Evolutionary conservation across 1,140 invertebrate species (phyloP).

Genomic region (Drosophila mauritiana): DNA sequence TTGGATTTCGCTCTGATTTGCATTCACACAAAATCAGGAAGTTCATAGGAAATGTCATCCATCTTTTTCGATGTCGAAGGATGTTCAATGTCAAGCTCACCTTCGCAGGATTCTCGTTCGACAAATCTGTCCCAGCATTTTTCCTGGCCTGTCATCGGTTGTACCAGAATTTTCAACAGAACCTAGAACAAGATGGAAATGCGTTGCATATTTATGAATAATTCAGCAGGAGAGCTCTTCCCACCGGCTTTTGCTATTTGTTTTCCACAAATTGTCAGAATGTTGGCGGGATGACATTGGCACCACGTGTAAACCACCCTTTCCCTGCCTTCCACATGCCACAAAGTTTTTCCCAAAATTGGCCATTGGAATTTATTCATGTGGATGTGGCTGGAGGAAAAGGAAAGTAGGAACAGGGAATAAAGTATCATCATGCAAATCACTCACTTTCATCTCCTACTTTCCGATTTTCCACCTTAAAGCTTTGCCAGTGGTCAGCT

Average conservation of each 20-base stretch:
- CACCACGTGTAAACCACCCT: conserved; percentile 43
- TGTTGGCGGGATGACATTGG: conserved; percentile 37
- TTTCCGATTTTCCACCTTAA: conserved; percentile 27
- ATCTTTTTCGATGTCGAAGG: neutral
- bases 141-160: conserved; percentile 35
- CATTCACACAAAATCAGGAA: conserved; percentile 14
- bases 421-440: conserved; percentile 46
- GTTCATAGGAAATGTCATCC: conserved; percentile 12
- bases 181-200: conserved; percentile 36
- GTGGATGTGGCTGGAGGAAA: conserved; percentile 12
- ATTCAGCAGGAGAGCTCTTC: conserved; percentile 40
- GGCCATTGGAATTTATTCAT: conserved; percentile 52
- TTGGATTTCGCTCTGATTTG: conserved; percentile 37
- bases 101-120: conserved; percentile 4
- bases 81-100: conserved; percentile 6
- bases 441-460: conserved; percentile 9
- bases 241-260: conserved; percentile 22
- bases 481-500: conserved; percentile 29
- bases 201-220: conserved; percentile 62
- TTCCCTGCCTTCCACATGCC: conserved; percentile 13
- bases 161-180: conserved; percentile 7
- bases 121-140: conserved; percentile 20
- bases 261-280: conserved; percentile 54
- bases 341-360: conserved; percentile 47
- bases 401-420: neutral